A percentile compares a stretch with the other conserved stretches of the same genome.
Conservation (phyloP, 2,797 vertebrate genomes). For the Nothura maculosa region DNA sequence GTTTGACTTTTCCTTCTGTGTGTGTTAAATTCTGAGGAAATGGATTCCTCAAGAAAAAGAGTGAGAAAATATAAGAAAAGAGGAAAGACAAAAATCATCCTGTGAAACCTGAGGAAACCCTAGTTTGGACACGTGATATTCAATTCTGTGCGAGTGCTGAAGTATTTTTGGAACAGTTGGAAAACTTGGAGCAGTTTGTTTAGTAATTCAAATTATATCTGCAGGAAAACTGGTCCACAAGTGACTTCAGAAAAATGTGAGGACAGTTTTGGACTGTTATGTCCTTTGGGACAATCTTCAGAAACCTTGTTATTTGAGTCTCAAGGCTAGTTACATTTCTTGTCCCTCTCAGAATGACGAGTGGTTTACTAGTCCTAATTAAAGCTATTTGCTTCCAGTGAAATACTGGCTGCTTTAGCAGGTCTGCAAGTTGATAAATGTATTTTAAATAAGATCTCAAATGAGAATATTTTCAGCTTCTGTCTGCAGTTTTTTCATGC, state of each 20-base stretch:
- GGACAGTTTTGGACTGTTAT: too few species aligned
- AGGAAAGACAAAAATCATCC: slow-evolving; percentile 11
- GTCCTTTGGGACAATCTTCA: not conserved
- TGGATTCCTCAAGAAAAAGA: not conserved
- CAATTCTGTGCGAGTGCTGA: not conserved
- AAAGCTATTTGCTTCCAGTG: not conserved
- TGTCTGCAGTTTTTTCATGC: not conserved
- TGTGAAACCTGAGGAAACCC: slow-evolving; percentile 36
- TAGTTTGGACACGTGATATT: slow-evolving; percentile 26
- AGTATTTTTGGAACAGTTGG: not conserved
- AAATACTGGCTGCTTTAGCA: not conserved
- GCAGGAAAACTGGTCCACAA: not conserved
- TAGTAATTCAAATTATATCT: not conserved
- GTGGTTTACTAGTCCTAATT: not conserved
- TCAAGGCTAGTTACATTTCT: not conserved
- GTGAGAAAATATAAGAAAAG: slow-evolving; percentile 2
- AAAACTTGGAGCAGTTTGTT: not conserved
- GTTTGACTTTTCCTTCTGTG: not conserved
- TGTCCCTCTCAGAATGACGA: not conserved
- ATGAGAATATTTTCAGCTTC: not conserved
- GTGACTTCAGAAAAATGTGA: not conserved
- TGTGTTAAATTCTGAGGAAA: not conserved
- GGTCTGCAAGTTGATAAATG: not conserved
- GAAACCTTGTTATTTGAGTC: not conserved
- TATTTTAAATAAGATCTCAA: not conserved